phyloP scores from a whole-genome alignment of 2,797 vertebrate species.

The Sciurus vulgaris region DNA sequence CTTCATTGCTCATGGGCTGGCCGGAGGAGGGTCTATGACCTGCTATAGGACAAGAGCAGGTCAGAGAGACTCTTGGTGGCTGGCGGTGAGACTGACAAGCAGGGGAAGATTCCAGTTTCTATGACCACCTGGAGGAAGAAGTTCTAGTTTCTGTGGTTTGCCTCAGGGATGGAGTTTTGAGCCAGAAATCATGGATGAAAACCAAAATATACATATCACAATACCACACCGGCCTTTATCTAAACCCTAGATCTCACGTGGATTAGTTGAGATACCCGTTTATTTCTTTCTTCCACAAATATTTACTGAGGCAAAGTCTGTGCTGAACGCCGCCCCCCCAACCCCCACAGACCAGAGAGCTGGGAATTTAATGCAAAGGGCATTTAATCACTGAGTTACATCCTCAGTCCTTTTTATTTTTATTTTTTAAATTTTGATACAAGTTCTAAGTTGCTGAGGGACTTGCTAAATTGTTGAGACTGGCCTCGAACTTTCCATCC shows the following conservation, averaged over 20 bases:
- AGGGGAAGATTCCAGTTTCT: background rate
- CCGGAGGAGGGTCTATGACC: background rate
- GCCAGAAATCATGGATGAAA: background rate
- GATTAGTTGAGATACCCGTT: background rate
- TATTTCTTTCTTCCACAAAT: background rate
- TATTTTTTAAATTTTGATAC: too few species aligned
- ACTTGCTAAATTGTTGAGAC: too few species aligned
- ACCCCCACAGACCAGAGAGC: too few species aligned
- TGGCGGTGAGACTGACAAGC: background rate
- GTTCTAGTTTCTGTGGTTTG: background rate
- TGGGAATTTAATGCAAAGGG: too few species aligned
- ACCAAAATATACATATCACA: background rate
- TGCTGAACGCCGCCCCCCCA: background rate
- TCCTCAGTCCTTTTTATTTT: too few species aligned
- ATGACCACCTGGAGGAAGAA: too few species aligned
- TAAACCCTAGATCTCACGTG: background rate
- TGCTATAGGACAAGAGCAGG: background rate
- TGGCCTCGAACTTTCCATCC: too few species aligned
- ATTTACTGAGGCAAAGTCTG: background rate
- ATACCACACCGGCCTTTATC: background rate
- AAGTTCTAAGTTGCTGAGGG: too few species aligned
- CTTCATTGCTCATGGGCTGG: too few species aligned
- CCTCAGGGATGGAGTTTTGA: background rate
- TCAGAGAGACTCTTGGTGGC: background rate
- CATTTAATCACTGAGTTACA: too few species aligned